A percentile compares a stretch with the other conserved stretches of the same genome.
These are phyloP conservation scores for Loxodonta africana DNA, from an alignment of 2,113 vertebrate species.

Conservation along the genomic window DNA sequence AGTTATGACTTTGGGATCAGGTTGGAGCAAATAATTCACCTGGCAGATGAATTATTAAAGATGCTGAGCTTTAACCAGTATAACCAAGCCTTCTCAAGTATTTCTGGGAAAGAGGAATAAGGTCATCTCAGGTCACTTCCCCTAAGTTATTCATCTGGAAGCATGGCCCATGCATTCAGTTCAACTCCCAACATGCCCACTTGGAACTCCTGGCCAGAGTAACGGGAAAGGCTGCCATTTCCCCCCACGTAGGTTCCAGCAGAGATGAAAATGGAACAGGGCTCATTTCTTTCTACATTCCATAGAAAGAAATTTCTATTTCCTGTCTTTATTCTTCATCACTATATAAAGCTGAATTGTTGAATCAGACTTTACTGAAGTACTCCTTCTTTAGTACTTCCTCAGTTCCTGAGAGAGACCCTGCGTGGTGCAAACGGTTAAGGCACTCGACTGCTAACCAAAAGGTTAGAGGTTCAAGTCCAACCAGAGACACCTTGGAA, in stretches of 20 bases:
- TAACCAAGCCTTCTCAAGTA: constrained; percentile 38
- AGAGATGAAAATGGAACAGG: background rate
- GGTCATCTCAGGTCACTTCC: background rate
- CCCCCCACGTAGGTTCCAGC: background rate
- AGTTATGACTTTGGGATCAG: constrained; percentile 57
- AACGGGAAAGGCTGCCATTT: background rate
- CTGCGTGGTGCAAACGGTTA: too few relatives aligned
- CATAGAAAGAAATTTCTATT: background rate
- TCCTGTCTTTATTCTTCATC: background rate
- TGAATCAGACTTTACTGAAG: background rate
- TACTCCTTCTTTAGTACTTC: background rate
- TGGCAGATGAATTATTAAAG: constrained; percentile 54
- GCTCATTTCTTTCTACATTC: background rate
- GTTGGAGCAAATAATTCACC: constrained; percentile 49
- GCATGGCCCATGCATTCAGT: background rate
- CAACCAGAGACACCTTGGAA: background rate
- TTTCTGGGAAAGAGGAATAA: constrained; percentile 34
- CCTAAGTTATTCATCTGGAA: constrained; percentile 41
- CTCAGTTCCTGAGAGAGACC: constrained; percentile 13
- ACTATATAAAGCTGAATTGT: background rate
- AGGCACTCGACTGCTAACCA: background rate
- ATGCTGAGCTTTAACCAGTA: constrained; percentile 60
- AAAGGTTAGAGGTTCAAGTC: background rate
- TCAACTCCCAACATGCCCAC: background rate
- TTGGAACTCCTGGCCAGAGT: background rate